Conservation (phyloP, 1,140 invertebrate species). For the Zaprionus davidi region DNA sequence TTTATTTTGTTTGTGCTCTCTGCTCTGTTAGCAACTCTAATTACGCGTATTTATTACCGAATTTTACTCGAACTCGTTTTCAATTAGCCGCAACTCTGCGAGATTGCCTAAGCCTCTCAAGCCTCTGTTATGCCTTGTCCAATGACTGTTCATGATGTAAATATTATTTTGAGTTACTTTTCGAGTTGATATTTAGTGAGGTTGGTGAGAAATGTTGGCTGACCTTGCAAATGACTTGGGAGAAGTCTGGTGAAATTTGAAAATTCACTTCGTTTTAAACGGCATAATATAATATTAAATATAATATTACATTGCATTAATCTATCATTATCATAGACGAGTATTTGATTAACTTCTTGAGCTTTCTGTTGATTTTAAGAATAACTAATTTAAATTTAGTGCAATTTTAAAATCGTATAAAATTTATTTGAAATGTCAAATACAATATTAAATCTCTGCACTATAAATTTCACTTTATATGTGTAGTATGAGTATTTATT, state of each 20-base stretch:
- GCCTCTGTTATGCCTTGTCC: not conserved
- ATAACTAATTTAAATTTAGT: not conserved
- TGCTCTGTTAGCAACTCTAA: constrained; percentile 18
- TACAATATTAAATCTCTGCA: not conserved
- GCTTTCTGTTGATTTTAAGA: not conserved
- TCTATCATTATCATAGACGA: no score
- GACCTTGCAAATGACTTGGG: not conserved
- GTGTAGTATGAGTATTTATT: not conserved
- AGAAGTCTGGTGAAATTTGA: not conserved
- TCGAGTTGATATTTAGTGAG: not conserved
- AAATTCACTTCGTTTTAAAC: not conserved
- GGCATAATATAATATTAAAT: not conserved
- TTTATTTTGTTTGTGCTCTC: constrained; percentile 2
- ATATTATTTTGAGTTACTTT: constrained; percentile 3
- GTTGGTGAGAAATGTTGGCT: not conserved
- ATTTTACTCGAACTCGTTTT: constrained; percentile 53
- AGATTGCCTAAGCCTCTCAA: constrained; percentile 5
- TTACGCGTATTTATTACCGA: constrained; percentile 33
- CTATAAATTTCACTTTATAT: not conserved
- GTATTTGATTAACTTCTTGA: no score
- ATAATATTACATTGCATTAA: no score
- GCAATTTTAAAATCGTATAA: not conserved
- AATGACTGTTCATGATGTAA: constrained; percentile 4
- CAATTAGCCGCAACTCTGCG: constrained; percentile 41
- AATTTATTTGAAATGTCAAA: not conserved